Percentiles rank a stretch among this genome's conserved stretches.
These are phyloP conservation scores for Anodontia alba DNA, from an alignment of 2,888 invertebrate genomes.

Conservation along the genomic window DNA sequence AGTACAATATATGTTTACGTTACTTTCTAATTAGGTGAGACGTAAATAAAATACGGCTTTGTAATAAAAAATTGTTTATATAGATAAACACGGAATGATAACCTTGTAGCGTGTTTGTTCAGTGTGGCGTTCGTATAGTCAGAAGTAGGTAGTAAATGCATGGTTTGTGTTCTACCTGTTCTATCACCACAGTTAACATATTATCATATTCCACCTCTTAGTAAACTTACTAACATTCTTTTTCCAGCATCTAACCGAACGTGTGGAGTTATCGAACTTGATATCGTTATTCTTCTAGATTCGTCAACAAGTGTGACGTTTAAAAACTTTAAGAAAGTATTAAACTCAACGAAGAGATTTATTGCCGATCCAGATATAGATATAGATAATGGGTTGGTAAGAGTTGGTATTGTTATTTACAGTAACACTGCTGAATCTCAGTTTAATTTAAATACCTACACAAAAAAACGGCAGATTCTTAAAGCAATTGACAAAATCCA, in stretches of 20 bases:
- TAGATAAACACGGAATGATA: too few species aligned
- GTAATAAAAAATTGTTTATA: too few species aligned
- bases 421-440: slow-evolving; percentile 65
- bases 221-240: slow-evolving; percentile 10
- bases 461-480: slow-evolving; percentile 61
- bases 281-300: slow-evolving; percentile 78
- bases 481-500: slow-evolving; percentile 67
- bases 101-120: too few species aligned
- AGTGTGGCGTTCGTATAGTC: too few species aligned
- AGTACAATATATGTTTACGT: too few species aligned
- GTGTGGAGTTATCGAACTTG: slow-evolving; percentile 66
- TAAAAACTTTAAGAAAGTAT: slow-evolving; percentile 68
- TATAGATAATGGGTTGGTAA: slow-evolving; percentile 72
- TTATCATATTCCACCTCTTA: not conserved
- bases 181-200: too few species aligned
- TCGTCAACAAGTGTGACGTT: slow-evolving; percentile 77
- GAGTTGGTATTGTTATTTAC: slow-evolving; percentile 77
- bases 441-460: slow-evolving; percentile 70
- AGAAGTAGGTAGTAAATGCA: too few species aligned
- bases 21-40: too few species aligned
- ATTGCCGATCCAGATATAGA: slow-evolving; percentile 67
- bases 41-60: too few species aligned
- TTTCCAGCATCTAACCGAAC: slow-evolving; percentile 47
- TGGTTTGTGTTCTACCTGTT: too few species aligned
- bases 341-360: slow-evolving; percentile 68